Evolutionary conservation across 2,113 vertebrate species (phyloP).

Genomic region (Colinus virginianus): DNA sequence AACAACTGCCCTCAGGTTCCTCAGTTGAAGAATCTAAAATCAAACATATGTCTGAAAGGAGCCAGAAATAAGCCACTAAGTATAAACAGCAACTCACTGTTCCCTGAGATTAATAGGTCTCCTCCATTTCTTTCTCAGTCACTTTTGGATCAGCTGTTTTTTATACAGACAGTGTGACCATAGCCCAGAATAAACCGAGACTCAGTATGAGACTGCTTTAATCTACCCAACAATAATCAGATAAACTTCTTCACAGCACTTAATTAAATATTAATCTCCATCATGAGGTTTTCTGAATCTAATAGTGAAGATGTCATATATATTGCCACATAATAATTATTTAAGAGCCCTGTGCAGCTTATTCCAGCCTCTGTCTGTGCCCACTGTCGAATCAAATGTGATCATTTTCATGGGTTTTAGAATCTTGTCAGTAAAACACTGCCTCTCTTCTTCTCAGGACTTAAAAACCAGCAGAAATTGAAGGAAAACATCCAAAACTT

Average conservation of each 20-base stretch:
- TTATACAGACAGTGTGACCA: not conserved
- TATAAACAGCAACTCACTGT: not conserved
- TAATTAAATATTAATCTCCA: not conserved
- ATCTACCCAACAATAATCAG: not conserved
- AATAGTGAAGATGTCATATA: not conserved
- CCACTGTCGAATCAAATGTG: not conserved
- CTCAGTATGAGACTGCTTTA: not conserved
- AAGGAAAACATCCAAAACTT: not conserved
- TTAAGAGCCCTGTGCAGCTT: not conserved
- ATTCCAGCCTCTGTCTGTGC: not conserved
- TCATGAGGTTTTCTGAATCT: not conserved
- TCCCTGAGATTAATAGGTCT: fast-evolving
- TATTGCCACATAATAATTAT: not conserved
- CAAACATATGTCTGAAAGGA: not conserved
- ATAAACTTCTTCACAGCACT: not conserved
- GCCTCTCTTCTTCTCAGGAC: not conserved
- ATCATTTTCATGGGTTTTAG: not conserved
- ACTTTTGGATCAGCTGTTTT: not conserved
- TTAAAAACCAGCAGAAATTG: not conserved
- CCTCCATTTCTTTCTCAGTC: not conserved
- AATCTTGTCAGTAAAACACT: not conserved
- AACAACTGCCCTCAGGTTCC: not conserved
- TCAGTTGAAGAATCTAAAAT: not conserved
- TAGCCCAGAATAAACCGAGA: not conserved
- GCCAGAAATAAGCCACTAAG: not conserved